Base-by-base conservation (phyloP, 2,888 invertebrate species). In the Drepana falcataria region DNA sequence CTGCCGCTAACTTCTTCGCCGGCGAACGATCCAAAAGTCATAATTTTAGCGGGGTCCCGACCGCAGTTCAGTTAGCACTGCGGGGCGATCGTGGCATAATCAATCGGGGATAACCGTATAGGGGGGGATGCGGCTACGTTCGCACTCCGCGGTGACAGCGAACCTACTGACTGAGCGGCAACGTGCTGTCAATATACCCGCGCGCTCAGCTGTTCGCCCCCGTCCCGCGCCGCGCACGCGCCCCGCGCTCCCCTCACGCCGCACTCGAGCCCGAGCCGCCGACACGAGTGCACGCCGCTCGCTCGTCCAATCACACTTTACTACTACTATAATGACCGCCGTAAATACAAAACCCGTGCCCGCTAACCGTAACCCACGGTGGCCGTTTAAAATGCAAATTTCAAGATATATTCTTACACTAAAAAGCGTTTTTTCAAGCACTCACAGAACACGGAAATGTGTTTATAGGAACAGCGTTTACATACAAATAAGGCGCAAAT, bases 121-220 rank as follows among this genome's bases (percentile, higher is more conserved):
- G 66, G 57, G 64, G 73, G 65, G 67, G 63, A 58, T 63, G 85
- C 85, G 84, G 85, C 86, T 86, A 85, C 88, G 87, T 84, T 71
- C 79, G 85, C 76, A 86, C 88, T 85, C 85, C 85, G 85, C 82
- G 80, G 63, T 75, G 80, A 79, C 86, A 80, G 86, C 83, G 86
- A 87, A 88, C 89, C 89, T 91, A 93, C 93, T 93, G 91, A 89
- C 90, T 75, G 75, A 77, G 71, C 74, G 87, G 86, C 84, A 88
- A 86, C 86, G 87, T 91, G 92, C 89, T 91, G 91, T 90, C 92
- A 93, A 93, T 93, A 93, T 92, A 90, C 87, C 81, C 77, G 79
- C 71, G 71, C 87, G 87, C 91, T 92, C 93, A 92, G 93, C 93
- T 93, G 93, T 92, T 92, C 83, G 75, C 79, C 78, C 77, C 83